Evolutionary conservation across 2,888 invertebrate genomes (phyloP), one percentile per base, ranked within the genome.

Genomic region (Agonum fuliginosum): DNA sequence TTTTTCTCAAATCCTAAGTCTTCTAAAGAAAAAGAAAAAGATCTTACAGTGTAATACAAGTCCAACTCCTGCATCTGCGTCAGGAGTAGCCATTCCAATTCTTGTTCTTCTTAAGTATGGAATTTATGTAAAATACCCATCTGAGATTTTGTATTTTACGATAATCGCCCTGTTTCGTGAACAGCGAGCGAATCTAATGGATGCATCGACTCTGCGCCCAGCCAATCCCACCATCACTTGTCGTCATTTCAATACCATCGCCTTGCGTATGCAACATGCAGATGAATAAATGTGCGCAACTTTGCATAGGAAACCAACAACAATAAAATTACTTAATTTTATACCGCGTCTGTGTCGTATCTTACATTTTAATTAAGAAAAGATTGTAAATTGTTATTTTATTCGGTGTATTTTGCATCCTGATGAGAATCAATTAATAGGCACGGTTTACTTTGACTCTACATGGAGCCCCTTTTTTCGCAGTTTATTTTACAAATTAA

Each of bases 141-240:
- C 43, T 73, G 54, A 72, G 30, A 58, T 73, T 70, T 73, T 24
- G 73, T 58, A 43, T 41, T 73, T 73, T 73, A 73, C 41, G 73
- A 73, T 73, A 73, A 73, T 73, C 62, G 73, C 41, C 12, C 43
- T 70, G 46, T 73, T 73, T 62, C 34, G 34, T 37, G 54, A 14
- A 17, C 6, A 19, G 43, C 27, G 5, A 19, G 62, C 54, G 54
- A n/a, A 37, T 12, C 58, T 62, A 62, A 62, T 62, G 58, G 58
- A 62, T 30, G 58, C 17, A 62, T 17, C 48, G 19, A 8, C n/a
- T n/a, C n/a, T n/a, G n/a, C n/a, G n/a, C n/a, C 22, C 48, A 48
- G n/a, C 20, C 48, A 20, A 17, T 6, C 8, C 54, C 22, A 27
- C 2, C 24, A 54, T 19, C 12, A 24, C 20, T 22, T 22, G 54